Evolutionary conservation across 2,888 invertebrate species (phyloP).

Genomic region (Cosmorhoe ocellata): DNA sequence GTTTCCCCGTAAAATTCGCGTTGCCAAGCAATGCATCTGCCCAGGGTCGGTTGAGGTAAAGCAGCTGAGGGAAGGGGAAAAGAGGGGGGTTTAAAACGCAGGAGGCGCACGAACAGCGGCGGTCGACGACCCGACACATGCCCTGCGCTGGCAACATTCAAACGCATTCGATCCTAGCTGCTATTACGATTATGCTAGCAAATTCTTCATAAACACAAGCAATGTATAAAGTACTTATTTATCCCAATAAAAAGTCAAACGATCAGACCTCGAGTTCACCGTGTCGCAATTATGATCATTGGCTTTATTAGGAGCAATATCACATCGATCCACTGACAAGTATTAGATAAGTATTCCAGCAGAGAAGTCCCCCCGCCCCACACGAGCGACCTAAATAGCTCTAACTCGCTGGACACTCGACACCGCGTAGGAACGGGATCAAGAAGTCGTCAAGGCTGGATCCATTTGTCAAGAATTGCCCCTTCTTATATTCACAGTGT

Average conservation of each 20-base stretch:
- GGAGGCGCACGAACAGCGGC: conserved; percentile 76
- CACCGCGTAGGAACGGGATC: conserved; percentile 72
- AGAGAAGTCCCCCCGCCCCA: conserved; percentile 56
- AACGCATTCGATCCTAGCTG: conserved; percentile 63
- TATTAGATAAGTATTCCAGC: conserved; percentile 50
- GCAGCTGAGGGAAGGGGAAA: conserved; percentile 57
- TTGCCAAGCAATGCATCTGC: conserved; percentile 77
- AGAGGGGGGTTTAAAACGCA: conserved; percentile 69
- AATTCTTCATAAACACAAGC: conserved; percentile 39
- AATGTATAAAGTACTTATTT: conserved; percentile 9
- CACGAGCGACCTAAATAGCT: conserved; percentile 65
- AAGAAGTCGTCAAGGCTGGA: conserved; percentile 77
- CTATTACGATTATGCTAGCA: conserved; percentile 63
- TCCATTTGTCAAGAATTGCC: conserved; percentile 74
- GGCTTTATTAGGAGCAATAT: conserved; percentile 32
- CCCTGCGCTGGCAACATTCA: conserved; percentile 75
- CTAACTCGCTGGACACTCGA: conserved; percentile 58
- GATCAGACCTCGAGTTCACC: conserved; percentile 20
- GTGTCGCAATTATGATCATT: conserved; percentile 23
- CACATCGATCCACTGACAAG: conserved; percentile 34
- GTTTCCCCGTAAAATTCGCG: conserved; percentile 79
- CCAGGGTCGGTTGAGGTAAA: conserved; percentile 70
- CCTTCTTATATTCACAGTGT: conserved; percentile 39
- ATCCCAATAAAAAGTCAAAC: conserved; percentile 14
- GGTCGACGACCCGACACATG: conserved; percentile 79